Percentiles rank a stretch among this genome's conserved stretches.
These are phyloP conservation scores for Ochotona curzoniae DNA, from an alignment of 2,113 vertebrate species.

Conservation along the genomic window DNA sequence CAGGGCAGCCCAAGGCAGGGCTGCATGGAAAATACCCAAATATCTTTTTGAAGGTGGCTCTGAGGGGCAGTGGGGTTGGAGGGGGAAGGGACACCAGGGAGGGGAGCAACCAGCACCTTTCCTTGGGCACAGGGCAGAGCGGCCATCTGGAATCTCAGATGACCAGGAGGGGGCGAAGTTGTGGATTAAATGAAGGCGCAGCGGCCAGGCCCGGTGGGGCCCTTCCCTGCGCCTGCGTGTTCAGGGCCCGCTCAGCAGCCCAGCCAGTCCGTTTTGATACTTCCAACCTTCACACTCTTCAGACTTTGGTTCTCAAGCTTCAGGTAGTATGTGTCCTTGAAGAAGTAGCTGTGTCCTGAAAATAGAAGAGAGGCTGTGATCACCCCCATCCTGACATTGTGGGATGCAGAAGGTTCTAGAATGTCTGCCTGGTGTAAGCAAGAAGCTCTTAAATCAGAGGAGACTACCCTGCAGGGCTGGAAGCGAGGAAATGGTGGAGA, in stretches of 20 bases:
- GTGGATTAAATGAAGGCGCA: conserved; percentile 79
- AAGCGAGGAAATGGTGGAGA: background rate
- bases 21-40: conserved; percentile 87
- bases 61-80: conserved; percentile 42
- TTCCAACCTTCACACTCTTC: conserved; percentile 97
- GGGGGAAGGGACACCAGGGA: conserved; percentile 19
- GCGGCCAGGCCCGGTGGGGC: conserved; percentile 84
- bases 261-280: conserved; percentile 97
- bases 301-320: conserved; percentile 96
- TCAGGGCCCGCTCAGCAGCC: conserved; percentile 89
- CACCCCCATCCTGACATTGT: background rate
- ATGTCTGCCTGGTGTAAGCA: background rate
- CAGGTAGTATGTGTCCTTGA: conserved; percentile 96
- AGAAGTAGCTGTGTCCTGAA: conserved; percentile 97
- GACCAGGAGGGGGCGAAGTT: conserved; percentile 71
- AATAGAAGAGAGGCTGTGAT: conserved; percentile 63
- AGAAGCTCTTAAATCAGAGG: background rate
- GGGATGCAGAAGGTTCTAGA: background rate
- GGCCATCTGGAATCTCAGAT: conserved; percentile 81
- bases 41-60: conserved; percentile 66
- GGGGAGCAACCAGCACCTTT: conserved; percentile 84
- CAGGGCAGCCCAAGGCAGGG: conserved; percentile 83
- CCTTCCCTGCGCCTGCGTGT: conserved; percentile 16
- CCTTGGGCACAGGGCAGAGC: conserved; percentile 72
- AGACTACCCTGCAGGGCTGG: background rate